Base-by-base conservation (phyloP, 2,797 vertebrate genomes). In the Enoplosus armatus region DNA sequence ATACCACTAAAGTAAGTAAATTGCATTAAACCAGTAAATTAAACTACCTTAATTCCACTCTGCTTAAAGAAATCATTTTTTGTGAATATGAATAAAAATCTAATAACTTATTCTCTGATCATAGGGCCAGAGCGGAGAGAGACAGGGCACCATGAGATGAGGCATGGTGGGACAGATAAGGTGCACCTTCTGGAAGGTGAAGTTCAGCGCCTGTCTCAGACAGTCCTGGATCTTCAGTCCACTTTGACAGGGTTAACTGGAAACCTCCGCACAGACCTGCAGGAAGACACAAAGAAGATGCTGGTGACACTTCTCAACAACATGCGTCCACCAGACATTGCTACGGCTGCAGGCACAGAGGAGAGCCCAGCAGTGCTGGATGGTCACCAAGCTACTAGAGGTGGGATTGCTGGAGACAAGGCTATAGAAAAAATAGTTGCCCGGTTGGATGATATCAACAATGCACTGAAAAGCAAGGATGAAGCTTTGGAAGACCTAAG, bases 151-250 rank as follows among this genome's bases (percentile, higher is more conserved):
- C 90, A 93, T 67, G 90, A 94, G 61, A 86, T 67, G 0, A 87
- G 89, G 43, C 90, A 83, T 27, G 87, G 73, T 8, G 93, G 74
- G 54, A 93, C 94, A 50, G 96, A 97, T 85, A 98, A 96, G 89
- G 95, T 98, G 31, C 96, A 90, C 60, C 92, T 96, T 80, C 95
- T 99, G 53, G 98, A 99, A 85, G 96, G 96, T 0, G 97, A 99
- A 89, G 95, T 99, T 61, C 96, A 97, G 50, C 95, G 97, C 6
- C 96, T 99, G 56, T 98, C 97, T 5, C 96, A 96, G 76, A 97
- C 96, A 0, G 97, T 99, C 29, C 89, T 94, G 79, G 97, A 97
- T 76, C 96, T 99, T 54, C 97, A 99, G 90, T 96, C 96, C 1
- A 94, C 97, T 0, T 84, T 99, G 86, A 93, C 94, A 1, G 96